Percentiles rank a stretch among this genome's conserved stretches.
Conservation (phyloP, 2,797 vertebrate genomes). For the Brotula barbata region DNA sequence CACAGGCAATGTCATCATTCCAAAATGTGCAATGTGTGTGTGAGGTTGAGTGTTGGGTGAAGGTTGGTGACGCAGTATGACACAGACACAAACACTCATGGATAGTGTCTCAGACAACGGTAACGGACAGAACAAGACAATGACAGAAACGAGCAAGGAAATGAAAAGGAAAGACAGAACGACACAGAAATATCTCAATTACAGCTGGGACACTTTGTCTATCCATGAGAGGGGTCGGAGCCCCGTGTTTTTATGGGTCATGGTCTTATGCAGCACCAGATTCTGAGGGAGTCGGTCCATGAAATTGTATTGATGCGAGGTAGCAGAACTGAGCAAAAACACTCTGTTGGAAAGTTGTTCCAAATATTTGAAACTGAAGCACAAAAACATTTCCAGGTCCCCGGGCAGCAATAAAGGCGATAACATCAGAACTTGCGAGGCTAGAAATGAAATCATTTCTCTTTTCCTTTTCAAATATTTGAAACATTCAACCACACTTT, state of each 20-base stretch:
- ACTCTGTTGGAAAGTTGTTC: conserved; percentile 14
- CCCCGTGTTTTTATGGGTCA: conserved; percentile 66
- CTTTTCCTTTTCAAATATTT: conserved; percentile 9
- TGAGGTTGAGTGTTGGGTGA: conserved; percentile 73
- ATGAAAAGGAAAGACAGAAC: conserved; percentile 39
- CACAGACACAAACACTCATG: conserved; percentile 72
- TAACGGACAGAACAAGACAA: conserved; percentile 56
- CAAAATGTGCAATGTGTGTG: conserved; percentile 77
- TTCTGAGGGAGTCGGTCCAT: conserved; percentile 56
- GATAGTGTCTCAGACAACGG: conserved; percentile 77
- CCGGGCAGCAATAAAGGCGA: conserved; percentile 1
- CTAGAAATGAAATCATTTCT: conserved; percentile 12
- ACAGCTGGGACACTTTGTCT: conserved; percentile 68
- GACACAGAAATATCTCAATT: conserved; percentile 62
- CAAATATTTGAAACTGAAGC: conserved; percentile 16
- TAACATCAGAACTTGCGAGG: conserved; percentile 1
- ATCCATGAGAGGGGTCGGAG: conserved; percentile 74
- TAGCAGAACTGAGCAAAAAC: conserved; percentile 24
- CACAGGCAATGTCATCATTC: conserved; percentile 78
- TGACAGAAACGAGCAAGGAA: conserved; percentile 55
- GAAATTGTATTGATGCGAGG: conserved; percentile 52
- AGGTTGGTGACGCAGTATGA: conserved; percentile 63
- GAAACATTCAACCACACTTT: conserved; percentile 34
- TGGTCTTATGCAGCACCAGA: conserved; percentile 72
- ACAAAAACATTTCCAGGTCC: conserved; percentile 19